Conservation (phyloP, 2,888 invertebrate genomes). For the Liodrosophila aerea region DNA sequence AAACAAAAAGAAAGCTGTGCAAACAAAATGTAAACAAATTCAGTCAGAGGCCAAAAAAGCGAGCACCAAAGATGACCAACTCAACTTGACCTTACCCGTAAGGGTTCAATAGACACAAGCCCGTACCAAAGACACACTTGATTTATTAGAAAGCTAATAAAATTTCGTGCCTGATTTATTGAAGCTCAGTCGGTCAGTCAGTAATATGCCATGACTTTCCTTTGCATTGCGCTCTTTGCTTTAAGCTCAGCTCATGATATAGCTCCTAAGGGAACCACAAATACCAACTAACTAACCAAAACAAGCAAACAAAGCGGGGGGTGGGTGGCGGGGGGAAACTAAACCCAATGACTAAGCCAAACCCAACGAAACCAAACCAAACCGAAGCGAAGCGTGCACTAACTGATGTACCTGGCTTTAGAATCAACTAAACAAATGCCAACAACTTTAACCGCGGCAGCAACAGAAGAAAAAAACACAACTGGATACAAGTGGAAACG, state of each 20-base stretch:
- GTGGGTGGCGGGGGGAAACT: too few species aligned
- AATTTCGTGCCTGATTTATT: not conserved
- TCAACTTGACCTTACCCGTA: not conserved
- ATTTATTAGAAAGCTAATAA: not conserved
- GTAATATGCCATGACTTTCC: too few species aligned
- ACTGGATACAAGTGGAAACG: not conserved
- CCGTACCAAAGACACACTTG: not conserved
- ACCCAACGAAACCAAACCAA: slow-evolving; percentile 21
- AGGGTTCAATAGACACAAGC: not conserved
- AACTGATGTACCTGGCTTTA: slow-evolving; percentile 56
- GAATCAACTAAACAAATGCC: slow-evolving; percentile 55
- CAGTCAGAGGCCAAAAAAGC: not conserved
- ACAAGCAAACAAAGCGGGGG: too few species aligned
- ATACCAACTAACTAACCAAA: slow-evolving; percentile 53
- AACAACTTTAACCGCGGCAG: slow-evolving; percentile 70
- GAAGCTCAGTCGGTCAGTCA: too few species aligned
- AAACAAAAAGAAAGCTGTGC: slow-evolving; percentile 39
- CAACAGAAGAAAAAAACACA: slow-evolving; percentile 12
- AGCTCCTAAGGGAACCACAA: slow-evolving; percentile 68
- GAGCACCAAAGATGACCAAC: not conserved
- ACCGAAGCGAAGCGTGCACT: slow-evolving; percentile 23
- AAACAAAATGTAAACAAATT: slow-evolving; percentile 56
- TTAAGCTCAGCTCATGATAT: slow-evolving; percentile 28
- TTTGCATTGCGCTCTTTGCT: slow-evolving; percentile 5
- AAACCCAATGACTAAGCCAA: slow-evolving; percentile 27